Conservation (phyloP, 2,797 vertebrate species). For the Crypturellus tataupa region DNA sequence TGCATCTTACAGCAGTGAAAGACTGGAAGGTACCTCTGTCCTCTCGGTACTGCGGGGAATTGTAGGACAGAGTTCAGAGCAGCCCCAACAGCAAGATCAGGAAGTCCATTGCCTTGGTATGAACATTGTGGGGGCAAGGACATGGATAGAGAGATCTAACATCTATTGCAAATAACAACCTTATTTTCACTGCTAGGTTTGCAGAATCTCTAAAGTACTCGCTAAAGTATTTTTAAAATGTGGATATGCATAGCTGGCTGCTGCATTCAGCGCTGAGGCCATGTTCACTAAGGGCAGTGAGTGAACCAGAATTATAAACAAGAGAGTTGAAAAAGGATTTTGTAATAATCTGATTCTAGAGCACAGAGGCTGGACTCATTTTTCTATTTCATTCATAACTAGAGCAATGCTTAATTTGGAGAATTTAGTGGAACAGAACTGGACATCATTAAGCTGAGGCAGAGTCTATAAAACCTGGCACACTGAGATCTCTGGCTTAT, state of each 20-base stretch:
- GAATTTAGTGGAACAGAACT: neutral
- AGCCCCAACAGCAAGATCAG: neutral
- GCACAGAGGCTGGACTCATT: neutral
- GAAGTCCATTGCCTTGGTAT: neutral
- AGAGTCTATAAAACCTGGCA: constrained; percentile 22
- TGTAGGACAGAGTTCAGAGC: fast-evolving
- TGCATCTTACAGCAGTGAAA: neutral
- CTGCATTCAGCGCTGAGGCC: neutral
- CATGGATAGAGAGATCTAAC: neutral
- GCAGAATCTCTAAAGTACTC: neutral
- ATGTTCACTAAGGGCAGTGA: neutral
- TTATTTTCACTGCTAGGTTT: neutral
- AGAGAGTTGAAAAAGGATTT: neutral
- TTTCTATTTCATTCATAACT: neutral
- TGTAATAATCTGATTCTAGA: neutral
- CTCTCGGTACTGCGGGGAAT: neutral
- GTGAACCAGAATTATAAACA: neutral
- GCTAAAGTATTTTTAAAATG: neutral
- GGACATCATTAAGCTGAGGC: neutral
- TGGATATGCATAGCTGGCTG: neutral
- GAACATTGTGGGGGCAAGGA: neutral
- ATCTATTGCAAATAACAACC: neutral
- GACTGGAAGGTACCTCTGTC: neutral
- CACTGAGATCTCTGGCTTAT: neutral
- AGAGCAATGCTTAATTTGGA: neutral